Conservation (phyloP, 2,113 vertebrate species). For the Lagopus muta region DNA sequence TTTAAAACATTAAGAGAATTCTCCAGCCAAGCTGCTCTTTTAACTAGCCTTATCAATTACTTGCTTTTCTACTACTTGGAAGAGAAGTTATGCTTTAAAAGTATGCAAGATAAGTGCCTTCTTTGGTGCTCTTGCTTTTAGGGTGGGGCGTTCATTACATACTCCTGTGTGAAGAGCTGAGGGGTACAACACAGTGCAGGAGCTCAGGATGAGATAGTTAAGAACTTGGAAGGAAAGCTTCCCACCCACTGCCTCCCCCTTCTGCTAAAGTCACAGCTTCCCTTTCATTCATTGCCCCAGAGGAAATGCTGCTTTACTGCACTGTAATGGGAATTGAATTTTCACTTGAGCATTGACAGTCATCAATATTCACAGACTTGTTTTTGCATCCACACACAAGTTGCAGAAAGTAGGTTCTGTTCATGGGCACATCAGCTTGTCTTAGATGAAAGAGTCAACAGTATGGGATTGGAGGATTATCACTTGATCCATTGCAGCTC, state of each 20-base stretch:
- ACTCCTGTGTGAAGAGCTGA: not conserved
- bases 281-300: not conserved
- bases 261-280: not conserved
- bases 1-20: not conserved
- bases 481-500: not conserved
- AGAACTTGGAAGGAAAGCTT: not conserved
- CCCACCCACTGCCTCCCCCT: not conserved
- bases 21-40: not conserved
- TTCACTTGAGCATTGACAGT: not conserved
- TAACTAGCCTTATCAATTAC: not conserved
- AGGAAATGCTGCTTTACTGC: not conserved
- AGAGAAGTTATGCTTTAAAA: not conserved
- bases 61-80: not conserved
- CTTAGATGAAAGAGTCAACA: not conserved
- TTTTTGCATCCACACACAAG: not conserved
- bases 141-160: too few species aligned
- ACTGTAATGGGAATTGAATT: not conserved
- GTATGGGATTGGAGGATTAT: not conserved
- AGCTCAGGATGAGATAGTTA: not conserved
- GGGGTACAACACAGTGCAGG: not conserved
- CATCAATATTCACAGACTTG: not conserved
- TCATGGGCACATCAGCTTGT: not conserved
- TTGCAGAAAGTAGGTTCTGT: not conserved
- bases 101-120: not conserved
- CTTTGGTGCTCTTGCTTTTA: not conserved